Percentiles rank a stretch among this genome's conserved stretches.
phyloP scores from a whole-genome alignment of 2,797 vertebrate species.

The Sternotherus odoratus region DNA sequence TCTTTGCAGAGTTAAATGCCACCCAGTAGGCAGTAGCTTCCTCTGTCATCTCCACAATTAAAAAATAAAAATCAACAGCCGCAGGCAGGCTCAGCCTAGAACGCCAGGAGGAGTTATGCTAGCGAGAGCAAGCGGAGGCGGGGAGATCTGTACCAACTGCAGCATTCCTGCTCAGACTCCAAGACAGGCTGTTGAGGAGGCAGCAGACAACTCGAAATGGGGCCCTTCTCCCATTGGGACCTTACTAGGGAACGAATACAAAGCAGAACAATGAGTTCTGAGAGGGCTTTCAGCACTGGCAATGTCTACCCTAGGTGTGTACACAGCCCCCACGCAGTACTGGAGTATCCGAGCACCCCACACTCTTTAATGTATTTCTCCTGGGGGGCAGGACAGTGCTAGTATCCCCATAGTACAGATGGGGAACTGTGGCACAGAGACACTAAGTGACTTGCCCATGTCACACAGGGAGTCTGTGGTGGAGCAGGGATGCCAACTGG shows the following conservation, averaged over 20 bases:
- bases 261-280: neutral
- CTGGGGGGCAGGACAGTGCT: neutral
- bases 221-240: neutral
- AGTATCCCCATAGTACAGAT: too few relatives aligned
- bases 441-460: too few relatives aligned
- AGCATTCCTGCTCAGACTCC: neutral
- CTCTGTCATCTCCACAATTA: neutral
- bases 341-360: too few relatives aligned
- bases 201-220: neutral
- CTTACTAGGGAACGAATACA: neutral
- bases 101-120: neutral
- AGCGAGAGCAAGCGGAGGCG: neutral
- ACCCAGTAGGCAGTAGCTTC: neutral
- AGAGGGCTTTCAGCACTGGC: neutral
- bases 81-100: neutral
- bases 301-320: neutral
- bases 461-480: too few relatives aligned
- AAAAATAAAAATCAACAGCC: neutral
- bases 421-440: too few relatives aligned
- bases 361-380: too few relatives aligned
- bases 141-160: neutral
- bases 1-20: neutral
- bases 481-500: too few relatives aligned
- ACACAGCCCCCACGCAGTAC: too few relatives aligned
- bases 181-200: neutral